phyloP scores from a whole-genome alignment of 2,797 vertebrate species.

The Todus mexicanus region DNA sequence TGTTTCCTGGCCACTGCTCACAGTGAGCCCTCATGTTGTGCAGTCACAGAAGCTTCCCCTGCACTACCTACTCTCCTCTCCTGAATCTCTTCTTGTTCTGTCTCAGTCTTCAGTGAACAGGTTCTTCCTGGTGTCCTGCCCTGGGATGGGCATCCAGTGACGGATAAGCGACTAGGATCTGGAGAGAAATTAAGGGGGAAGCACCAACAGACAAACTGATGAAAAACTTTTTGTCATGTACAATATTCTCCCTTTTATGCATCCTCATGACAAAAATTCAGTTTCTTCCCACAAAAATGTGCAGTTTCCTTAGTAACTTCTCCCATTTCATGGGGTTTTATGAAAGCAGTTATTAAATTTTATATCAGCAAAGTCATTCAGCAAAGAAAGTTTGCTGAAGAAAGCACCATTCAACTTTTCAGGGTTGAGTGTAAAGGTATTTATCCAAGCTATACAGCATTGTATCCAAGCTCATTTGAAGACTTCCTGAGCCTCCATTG shows the following conservation, averaged over 20 bases:
- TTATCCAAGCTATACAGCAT: not conserved
- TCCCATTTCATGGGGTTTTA: not conserved
- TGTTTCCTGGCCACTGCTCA: not conserved
- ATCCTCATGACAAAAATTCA: not conserved
- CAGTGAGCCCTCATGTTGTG: not conserved
- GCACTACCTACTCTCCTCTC: fast-evolving
- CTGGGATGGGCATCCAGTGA: not conserved
- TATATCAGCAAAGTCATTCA: not conserved
- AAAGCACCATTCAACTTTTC: not conserved
- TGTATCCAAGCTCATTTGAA: not conserved
- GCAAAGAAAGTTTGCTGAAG: not conserved
- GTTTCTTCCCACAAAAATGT: not conserved
- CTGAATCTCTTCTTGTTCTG: not conserved
- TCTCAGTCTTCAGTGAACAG: not conserved
- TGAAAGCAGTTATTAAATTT: not conserved
- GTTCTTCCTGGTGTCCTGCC: not conserved
- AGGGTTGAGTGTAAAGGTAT: not conserved
- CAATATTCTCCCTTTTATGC: not conserved
- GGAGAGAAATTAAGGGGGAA: not conserved
- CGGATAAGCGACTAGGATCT: not conserved
- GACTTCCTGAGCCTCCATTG: not conserved
- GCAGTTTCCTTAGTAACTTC: not conserved
- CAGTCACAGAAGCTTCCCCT: not conserved
- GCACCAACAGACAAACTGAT: not conserved
- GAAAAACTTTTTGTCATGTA: not conserved